Evolutionary conservation across 2,888 invertebrate species (phyloP).

Genomic region (Platycheirus rosarum): DNA sequence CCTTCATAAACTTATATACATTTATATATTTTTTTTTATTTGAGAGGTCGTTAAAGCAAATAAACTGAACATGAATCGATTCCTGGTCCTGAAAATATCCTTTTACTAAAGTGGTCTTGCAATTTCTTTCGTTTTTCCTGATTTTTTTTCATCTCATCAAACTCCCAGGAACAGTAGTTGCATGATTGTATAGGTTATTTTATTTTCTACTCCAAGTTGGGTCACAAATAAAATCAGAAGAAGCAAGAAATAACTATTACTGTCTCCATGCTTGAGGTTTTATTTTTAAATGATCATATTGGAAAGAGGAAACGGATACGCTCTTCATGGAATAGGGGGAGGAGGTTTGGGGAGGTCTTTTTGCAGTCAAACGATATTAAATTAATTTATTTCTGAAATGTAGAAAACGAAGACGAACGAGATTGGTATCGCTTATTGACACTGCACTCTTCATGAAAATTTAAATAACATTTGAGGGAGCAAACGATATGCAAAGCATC

Average conservation of each 20-base stretch:
- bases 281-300: slow-evolving; percentile 30
- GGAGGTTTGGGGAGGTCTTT: background rate
- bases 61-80: slow-evolving; percentile 72
- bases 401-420: background rate
- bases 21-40: slow-evolving; percentile 5
- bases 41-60: slow-evolving; percentile 68
- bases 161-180: slow-evolving; percentile 35
- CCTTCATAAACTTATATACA: too few relatives aligned
- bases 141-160: background rate
- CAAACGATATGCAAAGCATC: too few relatives aligned
- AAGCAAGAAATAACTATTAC: slow-evolving; percentile 40
- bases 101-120: slow-evolving; percentile 1
- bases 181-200: slow-evolving; percentile 47
- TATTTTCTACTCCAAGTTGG: slow-evolving; percentile 48
- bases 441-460: slow-evolving; percentile 51
- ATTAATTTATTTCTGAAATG: slow-evolving; percentile 33
- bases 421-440: slow-evolving; percentile 30
- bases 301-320: background rate
- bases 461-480: background rate
- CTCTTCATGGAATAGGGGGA: background rate
- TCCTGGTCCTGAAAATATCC: slow-evolving; percentile 51
- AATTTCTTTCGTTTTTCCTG: background rate
- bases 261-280: slow-evolving; percentile 49
- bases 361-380: slow-evolving; percentile 27
- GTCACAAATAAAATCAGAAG: slow-evolving; percentile 64